phyloP scores from a whole-genome alignment of 92 coral and sea anemone species.

The Zoanthus gigantus region DNA sequence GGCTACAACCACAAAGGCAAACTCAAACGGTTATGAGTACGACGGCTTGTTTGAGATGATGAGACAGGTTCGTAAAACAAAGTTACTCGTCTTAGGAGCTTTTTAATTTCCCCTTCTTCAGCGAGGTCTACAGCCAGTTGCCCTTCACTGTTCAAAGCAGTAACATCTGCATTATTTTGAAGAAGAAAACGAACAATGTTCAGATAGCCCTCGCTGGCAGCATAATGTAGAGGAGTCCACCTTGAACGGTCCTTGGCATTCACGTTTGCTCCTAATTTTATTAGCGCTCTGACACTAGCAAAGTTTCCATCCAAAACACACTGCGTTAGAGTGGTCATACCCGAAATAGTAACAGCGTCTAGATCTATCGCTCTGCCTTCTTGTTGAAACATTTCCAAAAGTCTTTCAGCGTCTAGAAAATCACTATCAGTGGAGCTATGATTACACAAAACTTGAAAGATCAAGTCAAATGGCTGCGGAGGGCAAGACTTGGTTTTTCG shows the following conservation, averaged over 20 bases:
- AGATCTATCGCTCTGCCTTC: slow-evolving; percentile 71
- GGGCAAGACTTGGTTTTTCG: slow-evolving; percentile 45
- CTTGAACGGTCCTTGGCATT: slow-evolving; percentile 85
- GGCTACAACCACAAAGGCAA: slow-evolving; percentile 62
- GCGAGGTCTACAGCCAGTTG: slow-evolving; percentile 88
- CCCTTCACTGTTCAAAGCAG: slow-evolving; percentile 72
- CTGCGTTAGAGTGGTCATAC: slow-evolving; percentile 93
- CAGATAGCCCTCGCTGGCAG: slow-evolving; percentile 94
- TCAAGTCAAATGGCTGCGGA: slow-evolving; percentile 81
- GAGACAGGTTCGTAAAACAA: slow-evolving; percentile 60
- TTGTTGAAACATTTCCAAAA: slow-evolving; percentile 64
- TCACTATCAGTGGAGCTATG: slow-evolving; percentile 63
- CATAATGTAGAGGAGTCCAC: slow-evolving; percentile 88
- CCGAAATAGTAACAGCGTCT: slow-evolving; percentile 91
- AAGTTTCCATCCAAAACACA: slow-evolving; percentile 92
- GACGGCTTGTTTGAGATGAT: slow-evolving; percentile 30
- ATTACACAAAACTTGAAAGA: slow-evolving; percentile 75
- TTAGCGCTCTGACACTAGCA: slow-evolving; percentile 78
- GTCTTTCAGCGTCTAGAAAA: slow-evolving; percentile 69
- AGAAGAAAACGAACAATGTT: slow-evolving; percentile 85
- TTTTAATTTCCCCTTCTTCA: slow-evolving; percentile 80
- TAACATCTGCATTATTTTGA: slow-evolving; percentile 75
- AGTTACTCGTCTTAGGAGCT: slow-evolving; percentile 77
- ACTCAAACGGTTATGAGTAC: slow-evolving; percentile 35
- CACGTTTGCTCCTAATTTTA: slow-evolving; percentile 86